These are phyloP conservation scores for Alca torda DNA, from an alignment of 2,797 vertebrate genomes.

Conservation along the genomic window DNA sequence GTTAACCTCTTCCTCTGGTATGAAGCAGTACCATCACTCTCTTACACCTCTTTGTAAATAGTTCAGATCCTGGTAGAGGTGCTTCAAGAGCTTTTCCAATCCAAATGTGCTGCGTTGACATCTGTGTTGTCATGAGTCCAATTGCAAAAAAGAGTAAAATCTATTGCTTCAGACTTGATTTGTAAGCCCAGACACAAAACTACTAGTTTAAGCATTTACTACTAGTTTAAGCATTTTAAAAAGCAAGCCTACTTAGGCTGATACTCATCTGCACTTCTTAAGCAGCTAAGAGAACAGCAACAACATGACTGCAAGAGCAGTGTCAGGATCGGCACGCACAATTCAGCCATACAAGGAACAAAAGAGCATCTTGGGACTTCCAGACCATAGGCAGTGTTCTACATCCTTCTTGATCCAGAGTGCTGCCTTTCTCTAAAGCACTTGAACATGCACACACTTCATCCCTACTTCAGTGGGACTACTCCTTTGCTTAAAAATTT, in stretches of 20 bases:
- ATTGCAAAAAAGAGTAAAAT: not conserved
- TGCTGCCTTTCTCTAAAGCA: not conserved
- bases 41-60: not conserved
- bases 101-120: not conserved
- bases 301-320: not conserved
- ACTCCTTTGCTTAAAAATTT: not conserved
- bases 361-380: not conserved
- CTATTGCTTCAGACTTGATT: not conserved
- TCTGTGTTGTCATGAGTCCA: not conserved
- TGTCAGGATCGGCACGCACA: not conserved
- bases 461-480: not conserved
- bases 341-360: not conserved
- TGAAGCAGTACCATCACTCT: rapidly evolving
- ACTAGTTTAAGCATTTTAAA: not conserved
- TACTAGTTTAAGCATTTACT: not conserved
- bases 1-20: not conserved
- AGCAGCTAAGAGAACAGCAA: not conserved
- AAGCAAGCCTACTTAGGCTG: not conserved
- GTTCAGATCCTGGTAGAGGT: not conserved
- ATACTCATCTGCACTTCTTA: not conserved
- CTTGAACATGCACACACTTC: not conserved
- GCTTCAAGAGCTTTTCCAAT: not conserved
- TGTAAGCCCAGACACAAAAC: conserved; percentile 31
- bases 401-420: not conserved
- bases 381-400: not conserved